Evolutionary conservation across 2,113 vertebrate genomes (phyloP).

Genomic region (Tragulus kanchil): DNA sequence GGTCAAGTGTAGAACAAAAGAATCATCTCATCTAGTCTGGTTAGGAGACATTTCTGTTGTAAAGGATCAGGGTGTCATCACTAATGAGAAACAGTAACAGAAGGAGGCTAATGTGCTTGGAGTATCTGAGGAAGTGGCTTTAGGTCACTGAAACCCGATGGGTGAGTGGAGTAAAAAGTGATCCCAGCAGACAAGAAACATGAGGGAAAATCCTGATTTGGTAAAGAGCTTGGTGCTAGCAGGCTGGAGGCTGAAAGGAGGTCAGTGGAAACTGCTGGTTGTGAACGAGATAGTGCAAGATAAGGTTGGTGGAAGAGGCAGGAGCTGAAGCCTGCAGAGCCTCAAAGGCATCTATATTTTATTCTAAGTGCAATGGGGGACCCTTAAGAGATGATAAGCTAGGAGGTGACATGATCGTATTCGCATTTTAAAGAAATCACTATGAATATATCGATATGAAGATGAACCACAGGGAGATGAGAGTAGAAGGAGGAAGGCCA

Average conservation of each 20-base stretch:
- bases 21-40: too few relatives aligned
- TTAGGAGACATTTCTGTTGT: neutral
- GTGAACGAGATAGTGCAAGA: neutral
- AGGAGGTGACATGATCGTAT: neutral
- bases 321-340: neutral
- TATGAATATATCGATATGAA: neutral
- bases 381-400: neutral
- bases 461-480: neutral
- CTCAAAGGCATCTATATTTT: neutral
- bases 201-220: neutral
- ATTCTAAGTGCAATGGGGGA: neutral
- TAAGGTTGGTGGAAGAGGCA: neutral
- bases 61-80: neutral
- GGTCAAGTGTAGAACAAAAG: too few relatives aligned
- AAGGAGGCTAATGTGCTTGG: neutral
- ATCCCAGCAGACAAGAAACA: neutral
- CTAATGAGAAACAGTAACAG: neutral
- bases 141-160: neutral
- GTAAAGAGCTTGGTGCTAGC: neutral
- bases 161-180: neutral
- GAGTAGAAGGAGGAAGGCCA: neutral
- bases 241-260: neutral
- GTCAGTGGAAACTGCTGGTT: neutral
- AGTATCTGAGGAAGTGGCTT: neutral
- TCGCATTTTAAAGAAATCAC: conserved; percentile 37